These are phyloP conservation scores for Cariama cristata DNA, from an alignment of 2,113 vertebrate genomes.

Conservation along the genomic window DNA sequence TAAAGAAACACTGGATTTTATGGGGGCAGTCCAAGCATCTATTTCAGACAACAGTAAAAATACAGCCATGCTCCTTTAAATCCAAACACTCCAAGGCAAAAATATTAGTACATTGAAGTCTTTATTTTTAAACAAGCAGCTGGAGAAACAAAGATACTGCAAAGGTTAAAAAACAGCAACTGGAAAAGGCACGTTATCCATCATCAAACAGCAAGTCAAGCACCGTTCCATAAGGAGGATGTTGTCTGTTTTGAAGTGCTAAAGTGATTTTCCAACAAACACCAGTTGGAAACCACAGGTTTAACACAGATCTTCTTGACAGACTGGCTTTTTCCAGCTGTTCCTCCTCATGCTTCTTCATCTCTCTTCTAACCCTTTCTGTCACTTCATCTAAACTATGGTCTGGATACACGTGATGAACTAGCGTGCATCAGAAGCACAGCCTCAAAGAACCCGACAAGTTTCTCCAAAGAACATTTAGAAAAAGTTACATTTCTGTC, in stretches of 20 bases:
- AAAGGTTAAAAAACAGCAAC: not conserved
- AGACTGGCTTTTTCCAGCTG: constrained; percentile 13
- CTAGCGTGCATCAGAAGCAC: not conserved
- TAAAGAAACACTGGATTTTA: not conserved
- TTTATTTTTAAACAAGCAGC: not conserved
- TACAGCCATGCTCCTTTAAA: not conserved
- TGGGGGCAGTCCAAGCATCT: not conserved
- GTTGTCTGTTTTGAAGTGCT: not conserved
- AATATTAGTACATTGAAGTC: not conserved
- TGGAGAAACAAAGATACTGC: not conserved
- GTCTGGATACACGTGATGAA: not conserved
- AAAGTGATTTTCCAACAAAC: not conserved
- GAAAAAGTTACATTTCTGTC: not conserved
- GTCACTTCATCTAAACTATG: not conserved
- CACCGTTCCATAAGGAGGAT: not conserved
- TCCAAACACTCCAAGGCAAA: not conserved
- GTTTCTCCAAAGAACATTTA: not conserved
- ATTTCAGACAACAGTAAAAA: not conserved
- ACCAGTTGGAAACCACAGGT: not conserved
- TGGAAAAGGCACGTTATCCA: not conserved
- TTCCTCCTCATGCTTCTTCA: not conserved
- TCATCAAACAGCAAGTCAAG: not conserved
- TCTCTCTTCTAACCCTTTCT: not conserved
- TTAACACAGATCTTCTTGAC: not conserved
- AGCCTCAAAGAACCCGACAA: not conserved